Evolutionary conservation across 2,797 vertebrate genomes (phyloP), one percentile per base, ranked within the genome.

Genomic region (Sparus aurata): DNA sequence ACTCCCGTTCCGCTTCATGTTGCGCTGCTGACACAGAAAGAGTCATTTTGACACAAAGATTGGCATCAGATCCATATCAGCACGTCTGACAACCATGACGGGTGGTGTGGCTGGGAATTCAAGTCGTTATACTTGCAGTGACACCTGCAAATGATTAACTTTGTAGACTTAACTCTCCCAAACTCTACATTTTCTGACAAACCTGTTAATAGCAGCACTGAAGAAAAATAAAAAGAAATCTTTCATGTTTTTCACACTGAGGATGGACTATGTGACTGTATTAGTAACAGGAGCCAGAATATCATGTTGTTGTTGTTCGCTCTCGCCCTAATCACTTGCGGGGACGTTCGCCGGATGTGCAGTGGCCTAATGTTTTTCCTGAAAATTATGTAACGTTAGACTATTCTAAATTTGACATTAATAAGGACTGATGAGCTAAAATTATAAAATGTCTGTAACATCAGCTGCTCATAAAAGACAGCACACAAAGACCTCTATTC

Each of bases 1-100:
- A 90, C 97, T 98, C 43, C 97, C 97, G 20, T 95, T 96, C 58
- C 96, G 94, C 91, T 97, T 99, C 95, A 97, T 97, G 92, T 98
- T 99, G 84, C 97, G 97, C 98, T 99, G 89, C 49, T 65, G 90
- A 87, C 69, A 92, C 69, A 88, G 60, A 84, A 58, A 70, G 27
- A 67, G 45, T 49, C 20, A 38, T 63, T 69, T 70, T 50, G 78
- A 82, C 61, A 75, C 22, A 75, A 1, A 60, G 41, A 57, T n/a
- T 25, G 23, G 69, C n/a, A 67, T 54, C 18, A 65, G 30, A 86
- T 52, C 71, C 49, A 76, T 20, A 58, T 58, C 25, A 77, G 43
- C 34, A 73, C 22, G 20, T 73, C 30, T 12, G 15, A 61, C 27
- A 72, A 22, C 27, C 12, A 17, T 20, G 7, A 34, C 30, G 30